Evolutionary conservation across 2,797 vertebrate species (phyloP).

Genomic region (Pseudochirops corinnae): DNA sequence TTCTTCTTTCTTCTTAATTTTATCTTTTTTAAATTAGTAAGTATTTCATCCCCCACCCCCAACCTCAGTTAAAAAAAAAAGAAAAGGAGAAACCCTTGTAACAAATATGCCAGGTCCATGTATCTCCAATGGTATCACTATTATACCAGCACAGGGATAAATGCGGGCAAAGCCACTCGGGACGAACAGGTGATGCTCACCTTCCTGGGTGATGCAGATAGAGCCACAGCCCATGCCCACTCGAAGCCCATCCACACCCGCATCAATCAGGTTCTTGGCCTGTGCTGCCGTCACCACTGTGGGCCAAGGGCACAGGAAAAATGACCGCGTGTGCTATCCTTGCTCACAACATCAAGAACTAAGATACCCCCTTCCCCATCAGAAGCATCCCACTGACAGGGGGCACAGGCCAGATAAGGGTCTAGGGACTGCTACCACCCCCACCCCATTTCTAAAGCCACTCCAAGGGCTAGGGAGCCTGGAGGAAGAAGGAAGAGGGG

Average conservation of each 20-base stretch:
- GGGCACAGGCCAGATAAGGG: too few species aligned
- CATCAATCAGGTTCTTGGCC: slow-evolving; percentile 96
- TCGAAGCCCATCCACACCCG: slow-evolving; percentile 93
- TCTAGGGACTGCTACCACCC: neutral
- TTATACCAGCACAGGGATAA: too few species aligned
- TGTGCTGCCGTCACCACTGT: slow-evolving; percentile 96
- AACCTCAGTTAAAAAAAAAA: neutral
- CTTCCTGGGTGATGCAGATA: slow-evolving; percentile 97
- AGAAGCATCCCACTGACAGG: neutral
- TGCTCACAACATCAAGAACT: neutral
- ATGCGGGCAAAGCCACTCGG: rapidly evolving
- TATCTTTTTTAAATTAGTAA: neutral
- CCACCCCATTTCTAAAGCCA: neutral
- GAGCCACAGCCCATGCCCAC: slow-evolving; percentile 97
- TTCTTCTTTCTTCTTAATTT: neutral
- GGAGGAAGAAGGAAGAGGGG: neutral
- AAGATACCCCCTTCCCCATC: neutral
- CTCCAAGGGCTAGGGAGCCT: neutral
- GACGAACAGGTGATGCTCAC: slow-evolving; percentile 76
- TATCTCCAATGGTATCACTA: neutral
- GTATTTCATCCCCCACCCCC: neutral
- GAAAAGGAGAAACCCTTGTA: neutral
- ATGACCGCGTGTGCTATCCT: neutral
- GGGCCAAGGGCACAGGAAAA: slow-evolving; percentile 45
- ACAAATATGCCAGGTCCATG: neutral